phyloP scores from a whole-genome alignment of 2,888 invertebrate genomes.

The Lepetodrilus schrolli region DNA sequence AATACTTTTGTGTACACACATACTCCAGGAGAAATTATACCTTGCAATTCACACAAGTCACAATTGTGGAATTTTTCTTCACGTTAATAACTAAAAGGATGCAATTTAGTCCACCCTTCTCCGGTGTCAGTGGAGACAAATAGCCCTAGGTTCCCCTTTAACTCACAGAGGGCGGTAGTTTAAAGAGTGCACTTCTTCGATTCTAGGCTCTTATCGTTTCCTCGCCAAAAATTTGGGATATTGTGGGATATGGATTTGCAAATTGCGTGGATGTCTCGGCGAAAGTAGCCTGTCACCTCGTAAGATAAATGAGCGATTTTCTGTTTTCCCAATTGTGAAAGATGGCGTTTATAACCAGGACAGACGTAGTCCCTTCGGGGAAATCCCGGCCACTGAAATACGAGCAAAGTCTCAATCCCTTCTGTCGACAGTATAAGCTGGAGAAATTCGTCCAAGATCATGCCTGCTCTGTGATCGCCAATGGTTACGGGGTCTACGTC shows the following conservation, averaged over 20 bases:
- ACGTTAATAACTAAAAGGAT: constrained; percentile 14
- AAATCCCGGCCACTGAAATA: constrained; percentile 22
- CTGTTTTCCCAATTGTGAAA: constrained; percentile 36
- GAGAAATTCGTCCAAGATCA: too few relatives aligned
- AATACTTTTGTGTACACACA: background rate
- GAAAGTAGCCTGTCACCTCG: constrained; percentile 33
- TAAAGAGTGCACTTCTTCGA: constrained; percentile 6
- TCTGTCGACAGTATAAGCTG: too few relatives aligned
- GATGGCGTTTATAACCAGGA: constrained; percentile 28
- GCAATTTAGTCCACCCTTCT: background rate
- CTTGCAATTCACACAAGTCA: background rate
- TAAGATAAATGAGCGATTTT: constrained; percentile 37
- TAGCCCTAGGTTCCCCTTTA: constrained; percentile 16
- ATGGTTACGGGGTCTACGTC: too few relatives aligned
- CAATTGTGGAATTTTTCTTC: background rate
- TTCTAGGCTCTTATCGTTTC: constrained; percentile 14
- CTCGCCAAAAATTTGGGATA: constrained; percentile 31
- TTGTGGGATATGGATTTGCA: constrained; percentile 35
- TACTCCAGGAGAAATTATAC: background rate
- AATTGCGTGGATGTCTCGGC: constrained; percentile 36
- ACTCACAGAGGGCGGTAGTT: constrained; percentile 5
- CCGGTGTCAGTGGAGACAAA: constrained; percentile 1
- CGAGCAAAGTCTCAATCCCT: background rate
- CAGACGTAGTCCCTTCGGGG: constrained; percentile 29
- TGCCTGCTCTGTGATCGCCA: too few relatives aligned